phyloP scores from a whole-genome alignment of 2,888 invertebrate species.

The Apeira syringaria region DNA sequence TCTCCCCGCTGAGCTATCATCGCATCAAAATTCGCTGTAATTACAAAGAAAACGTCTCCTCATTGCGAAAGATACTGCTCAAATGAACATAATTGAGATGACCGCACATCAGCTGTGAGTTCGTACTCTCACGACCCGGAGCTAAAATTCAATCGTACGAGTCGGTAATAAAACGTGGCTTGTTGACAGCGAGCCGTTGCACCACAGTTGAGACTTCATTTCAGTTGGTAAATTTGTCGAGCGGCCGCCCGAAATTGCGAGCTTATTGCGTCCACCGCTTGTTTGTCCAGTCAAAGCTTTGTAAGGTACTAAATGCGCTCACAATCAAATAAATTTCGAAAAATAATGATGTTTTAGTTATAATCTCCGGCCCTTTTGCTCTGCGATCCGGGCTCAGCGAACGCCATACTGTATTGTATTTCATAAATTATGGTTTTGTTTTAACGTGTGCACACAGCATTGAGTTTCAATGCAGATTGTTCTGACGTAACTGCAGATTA shows the following conservation, averaged over 20 bases:
- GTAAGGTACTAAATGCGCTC: conserved; percentile 60
- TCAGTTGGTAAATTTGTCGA: conserved; percentile 77
- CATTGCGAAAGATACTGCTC: conserved; percentile 14
- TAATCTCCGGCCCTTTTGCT: conserved; percentile 16
- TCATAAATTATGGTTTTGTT: conserved; percentile 17
- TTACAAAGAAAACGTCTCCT: too few species aligned
- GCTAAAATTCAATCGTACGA: conserved; percentile 67
- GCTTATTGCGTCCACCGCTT: conserved; percentile 74
- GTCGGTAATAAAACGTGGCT: conserved; percentile 72
- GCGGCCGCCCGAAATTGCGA: conserved; percentile 68
- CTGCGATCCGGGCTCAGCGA: conserved; percentile 7
- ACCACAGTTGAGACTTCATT: conserved; percentile 72
- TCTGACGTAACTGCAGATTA: conserved; percentile 2
- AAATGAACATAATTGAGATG: conserved; percentile 22
- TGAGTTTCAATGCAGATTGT: conserved; percentile 14
- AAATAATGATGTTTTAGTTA: conserved; percentile 42
- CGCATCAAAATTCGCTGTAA: too few species aligned
- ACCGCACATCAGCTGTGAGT: conserved; percentile 21
- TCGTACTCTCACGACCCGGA: conserved; percentile 40
- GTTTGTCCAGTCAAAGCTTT: conserved; percentile 76
- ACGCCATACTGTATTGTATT: too few species aligned
- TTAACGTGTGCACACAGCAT: conserved; percentile 9
- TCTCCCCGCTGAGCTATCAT: too few species aligned
- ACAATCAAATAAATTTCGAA: conserved; percentile 59
- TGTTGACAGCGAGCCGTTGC: conserved; percentile 67